Base-by-base conservation (phyloP, 2,888 invertebrate species). In the Drosophila demipolita region DNA sequence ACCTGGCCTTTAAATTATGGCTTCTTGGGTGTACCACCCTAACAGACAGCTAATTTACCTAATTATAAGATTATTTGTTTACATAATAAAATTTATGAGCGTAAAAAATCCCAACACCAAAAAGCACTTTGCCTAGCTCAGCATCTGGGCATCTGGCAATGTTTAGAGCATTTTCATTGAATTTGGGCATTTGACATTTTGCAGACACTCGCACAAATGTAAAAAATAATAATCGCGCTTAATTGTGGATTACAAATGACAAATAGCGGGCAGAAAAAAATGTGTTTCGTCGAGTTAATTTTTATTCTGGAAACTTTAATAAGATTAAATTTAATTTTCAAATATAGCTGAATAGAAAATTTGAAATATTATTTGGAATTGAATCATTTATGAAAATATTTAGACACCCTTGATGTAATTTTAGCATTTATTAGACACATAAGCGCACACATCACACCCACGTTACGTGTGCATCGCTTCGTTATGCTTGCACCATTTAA, bases 11-110 rank as follows among this genome's bases (percentile, higher is more conserved):
- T 15, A n/a, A 15, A 38, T 60, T 38, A 33, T 17, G 17, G 11
- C 36, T 54, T 35, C 8, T n/a, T 20, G 12, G 15, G 26, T 26
- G 17, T 48, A 35, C 17, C 63, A 68, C 55, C 64, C 66, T 52
- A n/a, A 65, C 55, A 55, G 60, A 57, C 67, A 61, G 68, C 66
- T 90, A 88, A 88, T 85, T 85, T 80, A 42, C 57, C 73, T 90
- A 85, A 85, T 85, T 85, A 73, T 83, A 61, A 75, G 87, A 83
- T 90, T 90, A 88, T 85, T 66, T 70, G 71, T 66, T 54, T 38
- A 71, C 68, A 62, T 55, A 65, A 70, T 58, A 54, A 72, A 85
- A 90, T 85, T 85, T 85, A 85, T 86, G 83, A 68, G 66, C 88
- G 53, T 75, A 33, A 65, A 69, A 48, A 75, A 55, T 23, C 23